Conservation (phyloP, 2,113 vertebrate species). For the Hippolais icterina region DNA sequence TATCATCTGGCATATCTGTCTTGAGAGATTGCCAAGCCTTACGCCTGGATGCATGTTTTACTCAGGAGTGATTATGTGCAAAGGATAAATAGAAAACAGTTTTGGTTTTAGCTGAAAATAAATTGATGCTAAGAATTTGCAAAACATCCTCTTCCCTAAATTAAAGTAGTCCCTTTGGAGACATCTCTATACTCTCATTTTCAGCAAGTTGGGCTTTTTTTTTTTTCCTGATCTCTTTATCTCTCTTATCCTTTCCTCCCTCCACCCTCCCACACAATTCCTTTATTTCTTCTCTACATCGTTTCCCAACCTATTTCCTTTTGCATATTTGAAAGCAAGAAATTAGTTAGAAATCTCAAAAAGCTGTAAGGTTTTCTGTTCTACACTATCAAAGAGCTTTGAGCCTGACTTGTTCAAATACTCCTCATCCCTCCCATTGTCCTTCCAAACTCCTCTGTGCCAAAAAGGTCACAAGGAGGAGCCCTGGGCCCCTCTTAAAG, state of each 20-base stretch:
- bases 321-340: neutral
- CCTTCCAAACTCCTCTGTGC: neutral
- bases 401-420: neutral
- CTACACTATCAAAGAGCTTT: neutral
- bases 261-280: neutral
- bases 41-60: neutral
- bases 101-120: neutral
- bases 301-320: neutral
- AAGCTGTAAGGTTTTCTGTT: neutral
- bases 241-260: neutral
- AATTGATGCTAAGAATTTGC: neutral
- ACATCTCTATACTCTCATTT: neutral
- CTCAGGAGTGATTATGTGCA: neutral
- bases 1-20: neutral
- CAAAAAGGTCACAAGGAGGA: neutral
- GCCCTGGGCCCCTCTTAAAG: neutral
- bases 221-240: neutral
- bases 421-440: neutral
- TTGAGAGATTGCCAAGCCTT: neutral
- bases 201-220: neutral
- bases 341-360: neutral
- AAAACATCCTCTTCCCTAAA: constrained; percentile 1
- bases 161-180: constrained; percentile 13
- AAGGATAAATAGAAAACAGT: constrained; percentile 22
- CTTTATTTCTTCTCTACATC: neutral